A percentile compares a stretch with the other conserved stretches of the same genome.
These are phyloP conservation scores for Phaenicophaeus curvirostris DNA, from an alignment of 2,797 vertebrate species.

Conservation along the genomic window DNA sequence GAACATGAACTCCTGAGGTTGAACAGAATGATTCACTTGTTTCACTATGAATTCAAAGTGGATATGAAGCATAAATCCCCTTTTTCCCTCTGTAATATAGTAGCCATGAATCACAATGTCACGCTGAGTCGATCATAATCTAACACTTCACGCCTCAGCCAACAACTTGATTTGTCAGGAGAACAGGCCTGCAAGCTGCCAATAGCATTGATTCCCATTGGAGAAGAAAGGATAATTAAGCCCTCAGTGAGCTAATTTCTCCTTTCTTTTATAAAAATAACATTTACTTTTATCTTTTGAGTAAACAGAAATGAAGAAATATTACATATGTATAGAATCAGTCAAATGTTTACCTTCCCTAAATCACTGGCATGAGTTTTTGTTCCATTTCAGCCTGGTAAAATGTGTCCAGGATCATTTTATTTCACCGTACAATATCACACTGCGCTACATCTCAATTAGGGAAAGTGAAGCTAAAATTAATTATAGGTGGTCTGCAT, in stretches of 20 bases:
- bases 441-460: conserved; percentile 22
- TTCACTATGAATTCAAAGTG: conserved; percentile 75
- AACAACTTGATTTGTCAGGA: conserved; percentile 84
- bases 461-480: neutral
- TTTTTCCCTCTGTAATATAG: conserved; percentile 72
- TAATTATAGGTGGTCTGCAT: neutral
- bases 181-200: conserved; percentile 72
- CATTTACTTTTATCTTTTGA: conserved; percentile 22
- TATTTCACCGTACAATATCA: neutral
- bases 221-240: conserved; percentile 75
- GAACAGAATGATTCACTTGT: conserved; percentile 76
- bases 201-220: conserved; percentile 73
- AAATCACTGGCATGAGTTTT: neutral
- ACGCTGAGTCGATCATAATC: conserved; percentile 78
- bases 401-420: neutral
- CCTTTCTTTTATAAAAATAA: conserved; percentile 65
- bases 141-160: conserved; percentile 81
- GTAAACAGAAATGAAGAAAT: conserved; percentile 47
- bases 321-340: neutral
- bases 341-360: neutral
- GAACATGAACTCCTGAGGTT: conserved; percentile 68
- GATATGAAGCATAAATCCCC: conserved; percentile 79
- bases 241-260: conserved; percentile 71
- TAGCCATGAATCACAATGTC: conserved; percentile 79
- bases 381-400: neutral